These are phyloP conservation scores for Anas platyrhynchos DNA, from an alignment of 2,113 vertebrate species.

Conservation along the genomic window DNA sequence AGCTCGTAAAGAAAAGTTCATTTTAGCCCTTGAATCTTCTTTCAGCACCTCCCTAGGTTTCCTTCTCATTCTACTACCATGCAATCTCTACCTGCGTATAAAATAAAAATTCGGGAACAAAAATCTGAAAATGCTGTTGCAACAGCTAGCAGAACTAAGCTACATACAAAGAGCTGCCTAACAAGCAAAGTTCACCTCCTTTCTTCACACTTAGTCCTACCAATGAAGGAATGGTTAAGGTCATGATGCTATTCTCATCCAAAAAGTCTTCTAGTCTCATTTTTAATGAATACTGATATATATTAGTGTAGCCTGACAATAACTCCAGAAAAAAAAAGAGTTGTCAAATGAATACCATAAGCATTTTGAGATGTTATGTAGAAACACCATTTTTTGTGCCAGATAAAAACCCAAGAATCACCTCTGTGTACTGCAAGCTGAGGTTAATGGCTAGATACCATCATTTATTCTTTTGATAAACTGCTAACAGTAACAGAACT, in stretches of 20 bases:
- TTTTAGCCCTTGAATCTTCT: not conserved
- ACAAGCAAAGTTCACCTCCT: not conserved
- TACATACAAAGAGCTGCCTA: not conserved
- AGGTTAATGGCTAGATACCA: not conserved
- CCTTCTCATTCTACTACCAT: not conserved
- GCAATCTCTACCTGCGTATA: not conserved
- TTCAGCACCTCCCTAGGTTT: not conserved
- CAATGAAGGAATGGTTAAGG: not conserved
- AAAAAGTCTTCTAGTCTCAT: not conserved
- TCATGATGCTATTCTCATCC: not conserved
- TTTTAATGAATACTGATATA: not conserved
- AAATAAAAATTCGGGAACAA: not conserved
- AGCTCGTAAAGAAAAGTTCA: not conserved
- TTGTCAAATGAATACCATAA: not conserved
- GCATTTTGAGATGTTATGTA: not conserved
- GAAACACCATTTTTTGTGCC: not conserved
- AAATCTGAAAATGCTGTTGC: not conserved
- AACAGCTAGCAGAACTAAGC: not conserved
- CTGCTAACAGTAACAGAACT: not conserved
- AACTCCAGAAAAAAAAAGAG: not conserved
- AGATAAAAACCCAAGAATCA: not conserved
- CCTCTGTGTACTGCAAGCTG: not conserved
- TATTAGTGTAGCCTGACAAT: not conserved
- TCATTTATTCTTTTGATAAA: not conserved
- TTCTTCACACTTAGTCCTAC: not conserved